Evolutionary conservation across 2,888 invertebrate species (phyloP).

Genomic region (Drosophila mayaguana): DNA sequence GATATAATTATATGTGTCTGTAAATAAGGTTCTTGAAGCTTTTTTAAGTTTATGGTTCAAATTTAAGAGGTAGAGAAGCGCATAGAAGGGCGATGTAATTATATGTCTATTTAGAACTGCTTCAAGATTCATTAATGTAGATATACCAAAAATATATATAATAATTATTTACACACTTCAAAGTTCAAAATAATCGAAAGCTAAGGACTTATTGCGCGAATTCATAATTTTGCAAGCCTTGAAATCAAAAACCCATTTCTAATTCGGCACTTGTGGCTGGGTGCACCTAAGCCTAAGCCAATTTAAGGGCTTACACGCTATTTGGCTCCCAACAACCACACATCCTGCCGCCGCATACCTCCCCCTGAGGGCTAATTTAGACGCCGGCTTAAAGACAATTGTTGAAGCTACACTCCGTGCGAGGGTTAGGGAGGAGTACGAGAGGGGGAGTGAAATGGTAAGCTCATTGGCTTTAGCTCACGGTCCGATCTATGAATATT

Average conservation of each 20-base stretch:
- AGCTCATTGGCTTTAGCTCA: constrained; percentile 32
- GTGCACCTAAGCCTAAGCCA: constrained; percentile 2
- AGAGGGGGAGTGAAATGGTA: constrained; percentile 4
- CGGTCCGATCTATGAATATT: constrained; percentile 41
- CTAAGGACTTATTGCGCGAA: not conserved
- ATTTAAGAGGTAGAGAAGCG: not conserved
- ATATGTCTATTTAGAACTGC: not conserved
- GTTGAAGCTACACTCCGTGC: not conserved
- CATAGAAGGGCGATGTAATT: not conserved
- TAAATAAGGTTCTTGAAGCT: not conserved
- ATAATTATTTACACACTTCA: too few species aligned
- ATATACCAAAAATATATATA: too few species aligned
- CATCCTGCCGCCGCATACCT: not conserved
- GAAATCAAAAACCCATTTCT: constrained; percentile 9
- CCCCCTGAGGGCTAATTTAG: constrained; percentile 19
- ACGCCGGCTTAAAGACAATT: constrained; percentile 17
- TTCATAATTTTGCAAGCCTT: not conserved
- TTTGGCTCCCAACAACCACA: not conserved
- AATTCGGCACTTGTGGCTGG: not conserved
- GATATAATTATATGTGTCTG: not conserved
- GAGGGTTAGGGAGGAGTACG: too few species aligned
- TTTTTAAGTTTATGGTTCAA: too few species aligned
- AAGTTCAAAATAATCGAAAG: too few species aligned
- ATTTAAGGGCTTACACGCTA: constrained; percentile 14
- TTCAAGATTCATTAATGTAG: too few species aligned